Evolutionary conservation across 2,113 vertebrate species (phyloP).

Genomic region (Spea multiplicata): DNA sequence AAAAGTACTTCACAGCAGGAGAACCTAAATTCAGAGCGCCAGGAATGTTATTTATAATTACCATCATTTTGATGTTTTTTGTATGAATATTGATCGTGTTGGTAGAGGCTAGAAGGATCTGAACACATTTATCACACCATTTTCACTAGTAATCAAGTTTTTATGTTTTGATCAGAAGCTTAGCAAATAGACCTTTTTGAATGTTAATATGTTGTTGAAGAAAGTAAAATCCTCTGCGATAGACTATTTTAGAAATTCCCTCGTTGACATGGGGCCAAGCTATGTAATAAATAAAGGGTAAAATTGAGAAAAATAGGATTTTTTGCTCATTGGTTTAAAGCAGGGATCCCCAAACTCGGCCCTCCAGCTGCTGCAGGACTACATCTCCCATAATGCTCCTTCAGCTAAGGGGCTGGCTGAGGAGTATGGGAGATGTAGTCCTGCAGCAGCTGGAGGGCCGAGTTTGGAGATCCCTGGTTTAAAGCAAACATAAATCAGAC

Average conservation of each 20-base stretch:
- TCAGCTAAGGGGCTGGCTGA: too few relatives aligned
- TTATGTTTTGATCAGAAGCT: background rate
- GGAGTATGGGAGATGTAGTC: too few relatives aligned
- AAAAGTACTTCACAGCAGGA: conserved; percentile 18
- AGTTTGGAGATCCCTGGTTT: too few relatives aligned
- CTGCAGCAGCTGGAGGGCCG: too few relatives aligned
- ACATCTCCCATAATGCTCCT: too few relatives aligned
- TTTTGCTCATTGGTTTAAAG: background rate
- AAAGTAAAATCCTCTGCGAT: conserved; percentile 11
- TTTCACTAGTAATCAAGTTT: conserved; percentile 10
- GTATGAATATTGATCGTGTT: conserved; percentile 17
- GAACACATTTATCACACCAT: background rate
- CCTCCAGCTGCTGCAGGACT: too few relatives aligned
- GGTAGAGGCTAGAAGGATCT: background rate
- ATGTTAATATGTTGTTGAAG: conserved; percentile 3
- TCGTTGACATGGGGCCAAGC: background rate
- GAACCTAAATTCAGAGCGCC: background rate
- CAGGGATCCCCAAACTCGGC: too few relatives aligned
- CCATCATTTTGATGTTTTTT: conserved; percentile 26
- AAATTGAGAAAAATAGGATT: background rate
- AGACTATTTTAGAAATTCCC: background rate
- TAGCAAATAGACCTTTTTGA: background rate
- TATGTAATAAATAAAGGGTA: background rate
- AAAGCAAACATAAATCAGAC: background rate
- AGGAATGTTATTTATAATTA: conserved; percentile 40